phyloP scores from a whole-genome alignment of 2,888 invertebrate genomes.

The Heliconius aoede region DNA sequence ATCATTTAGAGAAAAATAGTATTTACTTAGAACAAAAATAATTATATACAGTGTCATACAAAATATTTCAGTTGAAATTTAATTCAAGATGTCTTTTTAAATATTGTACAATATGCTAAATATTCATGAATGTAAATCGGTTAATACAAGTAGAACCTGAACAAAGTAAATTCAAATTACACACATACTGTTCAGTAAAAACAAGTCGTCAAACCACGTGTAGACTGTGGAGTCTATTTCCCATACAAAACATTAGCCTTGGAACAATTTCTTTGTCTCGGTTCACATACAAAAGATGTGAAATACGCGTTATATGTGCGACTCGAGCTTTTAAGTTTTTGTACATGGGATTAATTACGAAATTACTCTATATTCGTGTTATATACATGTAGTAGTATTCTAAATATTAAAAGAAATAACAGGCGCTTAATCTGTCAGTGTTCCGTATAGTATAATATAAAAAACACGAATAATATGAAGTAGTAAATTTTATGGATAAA shows the following conservation, averaged over 20 bases:
- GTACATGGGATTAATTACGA: background rate
- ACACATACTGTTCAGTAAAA: background rate
- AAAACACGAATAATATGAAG: too few species aligned
- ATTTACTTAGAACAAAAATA: too few species aligned
- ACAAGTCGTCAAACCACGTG: background rate
- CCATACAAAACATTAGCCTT: slow-evolving; percentile 8
- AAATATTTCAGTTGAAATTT: too few species aligned
- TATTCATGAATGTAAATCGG: background rate
- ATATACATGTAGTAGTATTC: background rate
- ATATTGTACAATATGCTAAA: background rate
- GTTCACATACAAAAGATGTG: slow-evolving; percentile 2
- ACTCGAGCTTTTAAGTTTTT: background rate
- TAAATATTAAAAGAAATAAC: background rate
- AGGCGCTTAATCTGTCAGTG: too few species aligned
- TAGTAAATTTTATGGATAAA: too few species aligned
- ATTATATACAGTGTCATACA: too few species aligned
- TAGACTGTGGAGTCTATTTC: slow-evolving; percentile 7
- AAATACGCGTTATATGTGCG: slow-evolving; percentile 6
- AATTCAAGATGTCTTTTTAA: too few species aligned
- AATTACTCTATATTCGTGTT: background rate
- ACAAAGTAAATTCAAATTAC: slow-evolving; percentile 6
- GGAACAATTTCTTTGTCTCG: slow-evolving; percentile 20
- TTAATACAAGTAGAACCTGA: slow-evolving; percentile 20
- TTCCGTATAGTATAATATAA: too few species aligned
- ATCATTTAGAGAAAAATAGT: too few species aligned